Evolutionary conservation across 2,888 invertebrate genomes (phyloP).

Genomic region (Lissonota sp.): DNA sequence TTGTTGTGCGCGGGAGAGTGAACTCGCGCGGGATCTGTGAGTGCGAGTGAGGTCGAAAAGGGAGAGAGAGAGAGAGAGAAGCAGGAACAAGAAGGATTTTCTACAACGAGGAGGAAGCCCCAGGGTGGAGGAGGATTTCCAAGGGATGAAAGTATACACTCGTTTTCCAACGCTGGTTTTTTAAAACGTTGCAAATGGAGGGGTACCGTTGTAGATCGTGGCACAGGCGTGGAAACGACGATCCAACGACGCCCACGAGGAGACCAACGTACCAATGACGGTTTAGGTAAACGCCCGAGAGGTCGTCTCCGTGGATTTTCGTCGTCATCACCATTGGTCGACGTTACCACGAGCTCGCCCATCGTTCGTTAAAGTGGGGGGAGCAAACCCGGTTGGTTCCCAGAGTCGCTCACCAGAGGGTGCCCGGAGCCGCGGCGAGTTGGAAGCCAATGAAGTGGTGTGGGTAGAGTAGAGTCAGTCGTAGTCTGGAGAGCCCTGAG

Average conservation of each 20-base stretch:
- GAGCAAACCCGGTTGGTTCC: slow-evolving; percentile 84
- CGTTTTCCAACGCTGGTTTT: slow-evolving; percentile 76
- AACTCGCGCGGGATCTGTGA: too few relatives aligned
- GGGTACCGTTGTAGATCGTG: slow-evolving; percentile 58
- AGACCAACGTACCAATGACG: slow-evolving; percentile 83
- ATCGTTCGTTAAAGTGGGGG: slow-evolving; percentile 80
- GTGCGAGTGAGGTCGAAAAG: slow-evolving; percentile 6
- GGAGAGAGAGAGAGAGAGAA: slow-evolving; percentile 12
- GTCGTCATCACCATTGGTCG: slow-evolving; percentile 81
- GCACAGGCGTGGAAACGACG: slow-evolving; percentile 78
- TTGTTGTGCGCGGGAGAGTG: slow-evolving; percentile 69
- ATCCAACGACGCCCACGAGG: slow-evolving; percentile 70
- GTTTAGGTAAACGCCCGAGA: slow-evolving; percentile 50
- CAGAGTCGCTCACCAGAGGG: slow-evolving; percentile 84
- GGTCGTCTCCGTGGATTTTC: slow-evolving; percentile 56
- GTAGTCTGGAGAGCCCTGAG: slow-evolving; percentile 83
- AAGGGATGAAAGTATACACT: slow-evolving; percentile 66
- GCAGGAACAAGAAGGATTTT: slow-evolving; percentile 37
- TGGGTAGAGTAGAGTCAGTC: slow-evolving; percentile 83
- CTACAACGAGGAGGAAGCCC: slow-evolving; percentile 23
- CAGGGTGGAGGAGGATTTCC: slow-evolving; percentile 30
- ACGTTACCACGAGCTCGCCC: slow-evolving; percentile 79
- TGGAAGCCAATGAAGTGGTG: slow-evolving; percentile 81
- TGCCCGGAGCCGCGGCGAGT: slow-evolving; percentile 84
- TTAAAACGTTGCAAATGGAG: slow-evolving; percentile 64